A percentile compares a stretch with the other conserved stretches of the same genome.
Evolutionary conservation across 2,797 vertebrate species (phyloP).

Genomic region (Gymnoscopelus microlampas): DNA sequence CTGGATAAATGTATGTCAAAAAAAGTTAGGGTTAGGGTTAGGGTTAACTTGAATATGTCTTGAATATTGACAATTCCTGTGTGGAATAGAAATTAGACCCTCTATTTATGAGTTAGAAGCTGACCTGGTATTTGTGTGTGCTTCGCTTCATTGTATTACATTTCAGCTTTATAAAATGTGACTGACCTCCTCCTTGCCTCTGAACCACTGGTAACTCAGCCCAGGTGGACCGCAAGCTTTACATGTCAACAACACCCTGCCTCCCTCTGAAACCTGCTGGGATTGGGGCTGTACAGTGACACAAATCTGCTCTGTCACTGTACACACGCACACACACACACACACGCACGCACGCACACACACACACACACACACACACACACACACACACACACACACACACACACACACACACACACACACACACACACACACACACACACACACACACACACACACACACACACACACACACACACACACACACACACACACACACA

Average conservation of each 20-base stretch:
- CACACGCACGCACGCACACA: not conserved
- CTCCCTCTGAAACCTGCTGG: constrained; percentile 67
- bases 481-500: not conserved
- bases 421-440: not conserved
- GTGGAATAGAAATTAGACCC: too few relatives aligned
- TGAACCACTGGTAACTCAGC: constrained; percentile 89
- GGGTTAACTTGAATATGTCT: too few relatives aligned
- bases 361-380: not conserved
- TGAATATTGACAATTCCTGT: too few relatives aligned
- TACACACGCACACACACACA: constrained; percentile 5
- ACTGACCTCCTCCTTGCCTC: constrained; percentile 83
- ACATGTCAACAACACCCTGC: constrained; percentile 78
- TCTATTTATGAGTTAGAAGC: too few relatives aligned
- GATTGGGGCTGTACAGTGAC: constrained; percentile 82
- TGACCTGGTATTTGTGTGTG: too few relatives aligned
- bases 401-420: constrained; percentile 3
- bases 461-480: constrained; percentile 3
- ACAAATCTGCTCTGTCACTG: constrained; percentile 68
- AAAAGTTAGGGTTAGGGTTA: too few relatives aligned
- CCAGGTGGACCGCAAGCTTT: constrained; percentile 71
- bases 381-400: not conserved
- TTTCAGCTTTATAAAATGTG: too few relatives aligned
- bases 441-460: constrained; percentile 4
- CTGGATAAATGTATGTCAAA: too few relatives aligned
- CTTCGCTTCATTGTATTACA: too few relatives aligned